Percentiles rank a stretch among this genome's conserved stretches.
Conservation (phyloP, 2,888 invertebrate species). For the Diarsia brunnea region DNA sequence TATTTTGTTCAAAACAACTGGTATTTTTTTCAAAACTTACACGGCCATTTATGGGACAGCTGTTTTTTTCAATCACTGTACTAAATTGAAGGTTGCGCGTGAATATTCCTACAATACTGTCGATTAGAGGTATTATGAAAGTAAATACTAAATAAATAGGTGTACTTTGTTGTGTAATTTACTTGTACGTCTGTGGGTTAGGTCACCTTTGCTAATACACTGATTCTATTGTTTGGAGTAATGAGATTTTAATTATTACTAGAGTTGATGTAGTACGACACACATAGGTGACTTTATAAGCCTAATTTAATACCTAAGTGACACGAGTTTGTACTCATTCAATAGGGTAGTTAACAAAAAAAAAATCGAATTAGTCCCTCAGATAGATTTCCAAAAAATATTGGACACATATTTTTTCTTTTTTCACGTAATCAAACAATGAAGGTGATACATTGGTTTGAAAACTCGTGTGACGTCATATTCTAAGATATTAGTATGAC, state of each 20-base stretch:
- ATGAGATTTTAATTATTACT: constrained; percentile 30
- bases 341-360: too few relatives aligned
- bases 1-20: too few relatives aligned
- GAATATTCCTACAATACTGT: background rate
- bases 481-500: too few relatives aligned
- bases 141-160: background rate
- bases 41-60: background rate
- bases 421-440: too few relatives aligned
- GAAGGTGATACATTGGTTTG: too few relatives aligned
- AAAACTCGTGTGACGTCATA: too few relatives aligned
- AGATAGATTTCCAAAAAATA: too few relatives aligned
- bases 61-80: background rate
- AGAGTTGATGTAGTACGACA: background rate
- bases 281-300: background rate
- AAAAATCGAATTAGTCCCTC: too few relatives aligned
- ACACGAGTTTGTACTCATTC: constrained; percentile 5
- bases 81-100: background rate
- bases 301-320: background rate
- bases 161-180: background rate
- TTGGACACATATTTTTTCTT: too few relatives aligned
- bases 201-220: background rate
- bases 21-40: too few relatives aligned
- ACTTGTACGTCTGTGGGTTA: background rate
- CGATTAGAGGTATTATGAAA: background rate
- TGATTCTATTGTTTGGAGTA: constrained; percentile 16